These are phyloP conservation scores for Drosophila athabasca DNA, from an alignment of 1,140 invertebrate genomes.

Conservation along the genomic window DNA sequence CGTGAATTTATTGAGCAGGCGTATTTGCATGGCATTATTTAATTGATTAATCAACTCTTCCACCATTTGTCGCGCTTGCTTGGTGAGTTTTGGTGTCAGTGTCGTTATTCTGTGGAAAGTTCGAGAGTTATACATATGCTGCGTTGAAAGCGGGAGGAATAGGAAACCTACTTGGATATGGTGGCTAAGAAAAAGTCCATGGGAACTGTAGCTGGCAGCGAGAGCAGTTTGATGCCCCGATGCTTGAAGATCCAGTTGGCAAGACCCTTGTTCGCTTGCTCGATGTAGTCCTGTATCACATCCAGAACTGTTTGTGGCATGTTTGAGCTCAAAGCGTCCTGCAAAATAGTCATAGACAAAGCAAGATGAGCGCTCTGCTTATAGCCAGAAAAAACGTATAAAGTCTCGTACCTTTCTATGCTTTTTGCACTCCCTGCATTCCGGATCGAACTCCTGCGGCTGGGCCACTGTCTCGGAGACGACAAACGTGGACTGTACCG, in stretches of 20 bases:
- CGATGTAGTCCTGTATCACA: conserved; percentile 95
- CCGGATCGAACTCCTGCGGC: conserved; percentile 90
- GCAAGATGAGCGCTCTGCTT: background rate
- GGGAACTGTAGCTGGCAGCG: conserved; percentile 92
- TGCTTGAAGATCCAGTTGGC: conserved; percentile 95
- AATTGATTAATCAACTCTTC: conserved; percentile 68
- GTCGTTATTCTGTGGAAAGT: conserved; percentile 55
- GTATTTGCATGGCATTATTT: conserved; percentile 71
- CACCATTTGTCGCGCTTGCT: conserved; percentile 66
- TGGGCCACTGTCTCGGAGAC: conserved; percentile 88
- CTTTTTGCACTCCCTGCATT: conserved; percentile 92
- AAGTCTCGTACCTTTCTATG: conserved; percentile 89
- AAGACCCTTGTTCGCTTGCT: conserved; percentile 94
- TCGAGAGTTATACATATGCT: background rate
- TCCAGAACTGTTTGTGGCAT: conserved; percentile 93
- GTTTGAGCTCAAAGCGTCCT: conserved; percentile 94
- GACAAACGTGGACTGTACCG: conserved; percentile 92
- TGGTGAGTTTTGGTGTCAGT: conserved; percentile 74
- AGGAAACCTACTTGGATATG: conserved; percentile 90
- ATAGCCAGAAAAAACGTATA: background rate
- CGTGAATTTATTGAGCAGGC: conserved; percentile 75
- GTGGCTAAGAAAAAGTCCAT: conserved; percentile 93
- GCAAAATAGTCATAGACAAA: conserved; percentile 15
- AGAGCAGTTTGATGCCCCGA: conserved; percentile 90
- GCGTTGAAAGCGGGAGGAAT: background rate